These are phyloP conservation scores for Ips nitidus DNA, from an alignment of 1,140 invertebrate species.

Conservation along the genomic window DNA sequence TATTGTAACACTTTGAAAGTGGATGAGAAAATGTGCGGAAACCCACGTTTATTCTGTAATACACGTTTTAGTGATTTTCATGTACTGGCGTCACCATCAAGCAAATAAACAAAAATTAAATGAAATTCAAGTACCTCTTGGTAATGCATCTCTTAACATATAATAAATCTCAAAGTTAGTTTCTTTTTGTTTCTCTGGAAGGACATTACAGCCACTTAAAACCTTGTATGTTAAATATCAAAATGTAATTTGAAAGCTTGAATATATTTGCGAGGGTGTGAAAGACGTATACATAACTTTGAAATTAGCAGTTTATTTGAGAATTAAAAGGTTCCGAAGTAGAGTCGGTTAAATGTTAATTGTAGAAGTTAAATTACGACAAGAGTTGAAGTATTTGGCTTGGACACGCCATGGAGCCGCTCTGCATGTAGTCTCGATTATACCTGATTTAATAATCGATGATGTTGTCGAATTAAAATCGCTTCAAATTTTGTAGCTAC, in stretches of 20 bases:
- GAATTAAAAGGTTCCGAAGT: constrained; percentile 9
- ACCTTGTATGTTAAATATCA: neutral
- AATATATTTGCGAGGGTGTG: no score
- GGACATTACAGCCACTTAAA: constrained; percentile 20
- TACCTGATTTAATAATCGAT: constrained; percentile 27
- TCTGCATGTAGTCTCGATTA: constrained; percentile 22
- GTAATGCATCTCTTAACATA: constrained; percentile 13
- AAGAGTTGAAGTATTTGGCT: constrained; percentile 22
- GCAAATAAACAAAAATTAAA: neutral
- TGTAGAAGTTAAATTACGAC: constrained; percentile 19
- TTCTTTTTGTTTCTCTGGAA: constrained; percentile 14
- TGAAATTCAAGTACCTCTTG: constrained; percentile 23
- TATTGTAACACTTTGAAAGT: constrained; percentile 7
- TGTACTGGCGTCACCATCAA: no score
- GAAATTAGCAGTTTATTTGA: constrained; percentile 7
- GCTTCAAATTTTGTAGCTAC: constrained; percentile 24
- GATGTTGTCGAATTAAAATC: constrained; percentile 29
- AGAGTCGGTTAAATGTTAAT: constrained; percentile 6
- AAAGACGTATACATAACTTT: neutral
- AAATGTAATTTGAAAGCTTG: no score
- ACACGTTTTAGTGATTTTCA: no score
- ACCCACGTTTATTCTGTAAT: no score
- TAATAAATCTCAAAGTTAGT: constrained; percentile 10
- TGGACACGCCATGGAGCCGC: constrained; percentile 18
- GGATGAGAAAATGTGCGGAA: constrained; percentile 2